These are phyloP conservation scores for Oreochromis aureus DNA, from an alignment of 2,113 vertebrate species.

Conservation along the genomic window DNA sequence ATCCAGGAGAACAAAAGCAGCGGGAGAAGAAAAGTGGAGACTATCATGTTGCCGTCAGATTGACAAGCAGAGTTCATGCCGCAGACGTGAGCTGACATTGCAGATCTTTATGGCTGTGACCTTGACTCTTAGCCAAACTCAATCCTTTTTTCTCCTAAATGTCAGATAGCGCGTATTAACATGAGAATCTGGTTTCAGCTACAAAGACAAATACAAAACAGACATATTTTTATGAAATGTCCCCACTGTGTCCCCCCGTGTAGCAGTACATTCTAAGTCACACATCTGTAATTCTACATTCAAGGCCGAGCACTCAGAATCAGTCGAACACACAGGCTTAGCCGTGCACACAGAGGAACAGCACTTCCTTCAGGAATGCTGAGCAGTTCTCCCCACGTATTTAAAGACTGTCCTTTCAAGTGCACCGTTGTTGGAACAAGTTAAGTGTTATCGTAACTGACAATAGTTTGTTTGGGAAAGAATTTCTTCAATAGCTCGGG, in stretches of 20 bases:
- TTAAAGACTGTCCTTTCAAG: constrained; percentile 6
- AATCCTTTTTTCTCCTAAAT: not conserved
- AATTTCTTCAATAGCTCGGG: constrained; percentile 15
- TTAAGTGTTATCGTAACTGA: constrained; percentile 36
- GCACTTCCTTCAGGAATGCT: constrained; percentile 11
- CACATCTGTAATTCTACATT: not conserved
- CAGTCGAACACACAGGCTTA: not conserved
- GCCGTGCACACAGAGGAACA: not conserved
- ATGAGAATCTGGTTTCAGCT: constrained; percentile 26
- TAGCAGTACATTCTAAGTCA: not conserved
- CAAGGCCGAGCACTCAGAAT: not conserved
- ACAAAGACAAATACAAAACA: not conserved
- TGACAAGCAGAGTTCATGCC: not conserved
- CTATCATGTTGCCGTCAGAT: constrained; percentile 31
- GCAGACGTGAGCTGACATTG: constrained; percentile 32
- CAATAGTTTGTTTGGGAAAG: constrained; percentile 36
- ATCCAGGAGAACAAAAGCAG: constrained; percentile 7
- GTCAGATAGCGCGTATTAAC: not conserved
- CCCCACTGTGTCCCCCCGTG: not conserved
- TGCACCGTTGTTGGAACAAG: constrained; percentile 32
- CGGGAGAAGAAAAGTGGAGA: not conserved
- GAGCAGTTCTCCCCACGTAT: constrained; percentile 13
- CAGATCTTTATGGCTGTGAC: constrained; percentile 30
- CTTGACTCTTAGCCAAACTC: not conserved
- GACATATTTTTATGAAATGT: not conserved